Evolutionary conservation across 2,113 vertebrate species (phyloP), one percentile per base, ranked within the genome.

Genomic region (Alexandromys fortis): DNA sequence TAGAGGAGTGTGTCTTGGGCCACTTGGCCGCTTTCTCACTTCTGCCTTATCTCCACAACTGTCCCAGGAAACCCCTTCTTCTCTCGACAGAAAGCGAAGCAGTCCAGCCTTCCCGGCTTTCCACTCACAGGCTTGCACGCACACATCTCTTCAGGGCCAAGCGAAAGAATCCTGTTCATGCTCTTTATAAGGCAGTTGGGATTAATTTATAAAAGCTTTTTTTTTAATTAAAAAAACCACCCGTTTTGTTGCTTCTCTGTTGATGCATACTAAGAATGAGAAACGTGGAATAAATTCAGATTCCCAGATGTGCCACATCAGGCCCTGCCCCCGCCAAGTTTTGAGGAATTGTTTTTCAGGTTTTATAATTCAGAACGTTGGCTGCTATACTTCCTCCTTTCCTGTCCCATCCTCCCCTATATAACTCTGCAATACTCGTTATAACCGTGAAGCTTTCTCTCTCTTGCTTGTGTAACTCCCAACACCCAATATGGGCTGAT

Each of bases 331-430:
- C 47, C 85, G n/a, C 55, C 7, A 89, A 38, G 9, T 86, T 95
- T 94, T 93, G 91, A 61, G 30, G 30, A 94, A 91, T 86, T 72
- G 30, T 58, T 75, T 88, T 91, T 7, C 7, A 89, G 65, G 30
- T 86, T 85, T 94, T n/a, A 91, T 81, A 9, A 94, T 79, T 91
- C 24, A 75, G 82, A 86, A 94, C 63, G 45, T 86, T 30, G 13
- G 47, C 45, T 47, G 17, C 45, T 77, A 47, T 12, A n/a, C 75
- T 61, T 83, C 35, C n/a, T 95, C 79, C 58, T 65, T 77, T 88
- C 47, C 58, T 81, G 55, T 65, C 55, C 42, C 24, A 83, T 30
- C 28, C 35, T 91, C 67, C 11, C 33, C 67, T 70, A 70, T 35
- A 78, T 16, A 75, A 78, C 17, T 88, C 22, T 30, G 4, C 49